Base-by-base conservation (phyloP, 2,888 invertebrate species). In the Beris chalybata region DNA sequence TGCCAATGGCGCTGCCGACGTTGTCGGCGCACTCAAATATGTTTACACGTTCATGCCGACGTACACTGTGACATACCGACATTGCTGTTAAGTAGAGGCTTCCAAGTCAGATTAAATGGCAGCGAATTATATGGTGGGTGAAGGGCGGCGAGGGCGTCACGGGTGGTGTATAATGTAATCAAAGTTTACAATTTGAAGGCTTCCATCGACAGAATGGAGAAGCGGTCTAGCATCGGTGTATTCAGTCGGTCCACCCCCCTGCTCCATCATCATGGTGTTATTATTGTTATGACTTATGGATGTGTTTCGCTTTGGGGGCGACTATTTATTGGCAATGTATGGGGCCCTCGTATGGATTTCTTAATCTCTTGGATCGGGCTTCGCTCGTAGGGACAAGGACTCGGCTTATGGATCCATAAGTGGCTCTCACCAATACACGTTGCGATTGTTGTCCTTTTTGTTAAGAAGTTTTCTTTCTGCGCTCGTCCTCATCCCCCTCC, bases 51-150 rank as follows among this genome's bases (percentile, higher is more conserved):
- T 59, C 66, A 54, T 50, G 54, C 61, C 66, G 66, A 29, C 53
- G 30, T 53, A 31, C 53, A 53, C 53, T 30, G 9, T 5, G 53
- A 53, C 53, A 53, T 53, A 31, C 53, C 53, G 31, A 53, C 53
- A 66, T 54, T 59, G 45, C 59, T 52, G 59, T 47, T 59, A 66
- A 66, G 66, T 59, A 55, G 50, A 22, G 58, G 66, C 59, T 61
- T 66, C 54, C 59, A 53, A 67, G 63, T 67, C 67, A 63, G 67
- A 67, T 67, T 67, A 67, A 67, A 67, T 67, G 67, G 61, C 67
- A 67, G 56, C 67, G 67, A 67, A 67, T 67, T 61, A 56, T 55
- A 55, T 43, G 29, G 11, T 29, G 32, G 61, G 12, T 6, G 13
- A 12, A 44, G 38, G 30, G 13, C n/a, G 12, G 7, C n/a, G 5